These are phyloP conservation scores for Tadarida brasiliensis DNA, from an alignment of 2,797 vertebrate species.

Conservation along the genomic window DNA sequence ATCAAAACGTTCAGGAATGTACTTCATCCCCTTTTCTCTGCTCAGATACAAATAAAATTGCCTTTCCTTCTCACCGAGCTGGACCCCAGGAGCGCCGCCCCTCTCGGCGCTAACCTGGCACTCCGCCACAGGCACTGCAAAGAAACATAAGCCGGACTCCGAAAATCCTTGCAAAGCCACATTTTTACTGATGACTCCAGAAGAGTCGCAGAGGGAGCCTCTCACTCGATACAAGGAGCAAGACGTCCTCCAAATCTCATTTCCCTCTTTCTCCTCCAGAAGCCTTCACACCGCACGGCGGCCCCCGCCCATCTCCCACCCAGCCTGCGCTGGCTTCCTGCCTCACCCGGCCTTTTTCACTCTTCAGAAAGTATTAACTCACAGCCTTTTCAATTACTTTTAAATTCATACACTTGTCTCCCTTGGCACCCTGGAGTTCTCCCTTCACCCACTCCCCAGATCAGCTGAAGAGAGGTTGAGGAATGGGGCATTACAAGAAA, in stretches of 20 bases:
- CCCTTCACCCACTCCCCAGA: neutral
- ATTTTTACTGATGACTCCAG: slow-evolving; percentile 13
- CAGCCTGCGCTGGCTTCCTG: rapidly evolving
- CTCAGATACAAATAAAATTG: neutral
- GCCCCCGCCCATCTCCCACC: rapidly evolving
- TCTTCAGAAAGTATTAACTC: neutral
- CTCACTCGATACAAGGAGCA: neutral
- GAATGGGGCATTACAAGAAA: neutral
- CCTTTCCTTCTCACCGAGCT: neutral
- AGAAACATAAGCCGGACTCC: neutral
- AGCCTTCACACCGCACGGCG: neutral
- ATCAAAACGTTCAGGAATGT: neutral
- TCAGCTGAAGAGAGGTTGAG: neutral
- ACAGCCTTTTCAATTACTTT: neutral
- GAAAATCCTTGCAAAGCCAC: slow-evolving; percentile 52
- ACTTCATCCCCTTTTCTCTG: neutral
- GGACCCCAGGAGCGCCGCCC: neutral
- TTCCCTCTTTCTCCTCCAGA: neutral
- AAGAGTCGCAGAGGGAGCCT: neutral
- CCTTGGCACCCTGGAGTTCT: neutral
- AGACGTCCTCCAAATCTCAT: neutral
- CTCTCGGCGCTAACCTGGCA: neutral
- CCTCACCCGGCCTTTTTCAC: neutral
- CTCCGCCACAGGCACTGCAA: neutral
- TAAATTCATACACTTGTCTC: neutral